Conservation (phyloP, 2,113 vertebrate species). For the Chaenocephalus aceratus region DNA sequence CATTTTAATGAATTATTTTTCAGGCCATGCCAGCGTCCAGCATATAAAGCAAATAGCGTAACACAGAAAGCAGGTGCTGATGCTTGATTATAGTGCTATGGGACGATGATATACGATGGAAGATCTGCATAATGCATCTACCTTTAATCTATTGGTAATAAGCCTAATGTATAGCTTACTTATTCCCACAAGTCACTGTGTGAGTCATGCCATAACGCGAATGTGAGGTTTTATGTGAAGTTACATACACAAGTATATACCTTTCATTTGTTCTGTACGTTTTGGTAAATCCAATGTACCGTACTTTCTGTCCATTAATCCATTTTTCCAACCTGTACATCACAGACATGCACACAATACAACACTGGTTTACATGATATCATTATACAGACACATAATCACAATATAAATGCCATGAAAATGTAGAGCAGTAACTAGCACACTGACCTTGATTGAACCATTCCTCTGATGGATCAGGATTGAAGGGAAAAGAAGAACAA, state of each 20-base stretch:
- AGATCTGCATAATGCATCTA: not conserved
- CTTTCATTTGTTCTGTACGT: slow-evolving; percentile 91
- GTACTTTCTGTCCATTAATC: slow-evolving; percentile 90
- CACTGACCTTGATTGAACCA: slow-evolving; percentile 97
- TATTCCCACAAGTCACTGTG: slow-evolving; percentile 5
- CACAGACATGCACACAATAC: slow-evolving; percentile 68
- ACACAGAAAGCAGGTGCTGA: slow-evolving; percentile 24
- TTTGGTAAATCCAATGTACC: slow-evolving; percentile 93
- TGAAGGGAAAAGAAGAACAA: slow-evolving; percentile 58
- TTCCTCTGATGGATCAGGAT: slow-evolving; percentile 86
- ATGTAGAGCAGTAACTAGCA: slow-evolving; percentile 32
- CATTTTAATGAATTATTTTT: slow-evolving; percentile 64
- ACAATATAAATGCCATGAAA: slow-evolving; percentile 26
- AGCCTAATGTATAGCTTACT: not conserved
- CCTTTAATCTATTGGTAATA: not conserved
- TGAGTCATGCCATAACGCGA: not conserved
- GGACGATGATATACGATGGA: slow-evolving; percentile 16
- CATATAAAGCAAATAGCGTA: slow-evolving; percentile 54
- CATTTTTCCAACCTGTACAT: slow-evolving; percentile 91
- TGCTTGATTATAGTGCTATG: not conserved
- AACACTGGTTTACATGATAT: slow-evolving; percentile 52
- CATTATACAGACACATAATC: slow-evolving; percentile 32
- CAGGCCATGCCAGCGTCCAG: slow-evolving; percentile 56
- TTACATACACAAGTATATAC: slow-evolving; percentile 74
- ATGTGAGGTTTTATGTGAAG: slow-evolving; percentile 16